phyloP scores from a whole-genome alignment of 2,797 vertebrate genomes.

The Falco columbarius region DNA sequence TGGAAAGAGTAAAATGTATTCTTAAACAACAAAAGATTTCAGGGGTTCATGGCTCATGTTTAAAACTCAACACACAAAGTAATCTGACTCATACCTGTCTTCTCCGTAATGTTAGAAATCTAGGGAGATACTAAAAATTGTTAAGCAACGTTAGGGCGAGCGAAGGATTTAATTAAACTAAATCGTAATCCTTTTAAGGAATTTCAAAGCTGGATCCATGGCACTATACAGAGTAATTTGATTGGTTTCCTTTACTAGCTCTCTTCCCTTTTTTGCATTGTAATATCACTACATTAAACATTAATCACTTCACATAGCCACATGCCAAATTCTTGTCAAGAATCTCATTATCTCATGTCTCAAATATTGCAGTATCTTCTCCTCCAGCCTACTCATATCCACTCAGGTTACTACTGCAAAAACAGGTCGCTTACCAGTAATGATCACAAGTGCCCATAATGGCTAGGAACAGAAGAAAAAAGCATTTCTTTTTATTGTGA shows the following conservation, averaged over 20 bases:
- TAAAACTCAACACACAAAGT: constrained; percentile 44
- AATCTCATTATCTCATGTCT: not conserved
- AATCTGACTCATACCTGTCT: constrained; percentile 47
- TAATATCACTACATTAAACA: constrained; percentile 3
- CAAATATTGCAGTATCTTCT: not conserved
- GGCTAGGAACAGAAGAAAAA: not conserved
- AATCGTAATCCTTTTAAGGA: constrained; percentile 24
- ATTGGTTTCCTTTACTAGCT: constrained; percentile 14
- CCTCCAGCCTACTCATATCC: not conserved
- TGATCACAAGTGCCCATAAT: not conserved
- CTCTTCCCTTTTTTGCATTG: not conserved
- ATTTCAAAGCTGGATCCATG: constrained; percentile 36
- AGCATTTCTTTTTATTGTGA: not conserved
- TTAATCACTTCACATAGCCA: constrained; percentile 3
- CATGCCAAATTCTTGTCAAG: constrained; percentile 5
- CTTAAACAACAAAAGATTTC: constrained; percentile 42
- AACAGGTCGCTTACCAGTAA: not conserved
- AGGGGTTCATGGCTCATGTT: constrained; percentile 17
- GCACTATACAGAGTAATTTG: not conserved
- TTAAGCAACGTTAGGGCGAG: constrained; percentile 16
- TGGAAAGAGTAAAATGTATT: constrained; percentile 50
- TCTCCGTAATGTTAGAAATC: constrained; percentile 25
- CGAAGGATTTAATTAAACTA: constrained; percentile 42
- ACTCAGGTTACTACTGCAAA: not conserved
- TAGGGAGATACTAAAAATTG: constrained; percentile 29